Evolutionary conservation across 2,113 vertebrate genomes (phyloP).

Genomic region (Agapornis roseicollis): DNA sequence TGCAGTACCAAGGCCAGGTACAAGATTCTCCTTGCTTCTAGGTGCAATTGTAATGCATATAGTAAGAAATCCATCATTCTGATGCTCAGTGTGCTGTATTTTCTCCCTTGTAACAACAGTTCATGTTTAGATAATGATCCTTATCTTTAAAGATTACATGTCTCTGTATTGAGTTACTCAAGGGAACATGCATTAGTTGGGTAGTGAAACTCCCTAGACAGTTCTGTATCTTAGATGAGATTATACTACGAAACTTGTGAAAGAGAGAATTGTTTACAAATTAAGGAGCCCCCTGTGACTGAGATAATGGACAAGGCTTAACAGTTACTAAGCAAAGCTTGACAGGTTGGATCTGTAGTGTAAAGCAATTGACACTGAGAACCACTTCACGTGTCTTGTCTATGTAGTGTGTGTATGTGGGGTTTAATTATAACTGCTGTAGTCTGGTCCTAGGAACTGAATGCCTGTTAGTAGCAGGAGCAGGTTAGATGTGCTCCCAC

Average conservation of each 20-base stretch:
- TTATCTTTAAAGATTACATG: background rate
- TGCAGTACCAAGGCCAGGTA: background rate
- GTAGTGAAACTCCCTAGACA: background rate
- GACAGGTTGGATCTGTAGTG: background rate
- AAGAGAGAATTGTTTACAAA: background rate
- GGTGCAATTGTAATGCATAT: background rate
- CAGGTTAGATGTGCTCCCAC: background rate
- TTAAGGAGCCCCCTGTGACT: background rate
- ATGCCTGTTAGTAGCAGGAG: background rate
- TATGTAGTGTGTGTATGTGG: accelerated
- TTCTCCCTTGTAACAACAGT: background rate
- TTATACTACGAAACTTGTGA: background rate
- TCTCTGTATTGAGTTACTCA: background rate
- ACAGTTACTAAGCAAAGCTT: background rate
- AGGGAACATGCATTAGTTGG: background rate
- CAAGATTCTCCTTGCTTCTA: background rate
- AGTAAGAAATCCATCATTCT: background rate
- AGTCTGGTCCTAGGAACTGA: background rate
- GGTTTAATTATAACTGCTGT: background rate
- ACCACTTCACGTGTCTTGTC: background rate
- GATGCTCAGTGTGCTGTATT: background rate
- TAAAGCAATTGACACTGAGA: background rate
- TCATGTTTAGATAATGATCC: background rate
- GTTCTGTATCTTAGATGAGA: background rate
- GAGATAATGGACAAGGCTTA: background rate